Conservation (phyloP, 2,113 vertebrate genomes). For the Stegostoma tigrinum region DNA sequence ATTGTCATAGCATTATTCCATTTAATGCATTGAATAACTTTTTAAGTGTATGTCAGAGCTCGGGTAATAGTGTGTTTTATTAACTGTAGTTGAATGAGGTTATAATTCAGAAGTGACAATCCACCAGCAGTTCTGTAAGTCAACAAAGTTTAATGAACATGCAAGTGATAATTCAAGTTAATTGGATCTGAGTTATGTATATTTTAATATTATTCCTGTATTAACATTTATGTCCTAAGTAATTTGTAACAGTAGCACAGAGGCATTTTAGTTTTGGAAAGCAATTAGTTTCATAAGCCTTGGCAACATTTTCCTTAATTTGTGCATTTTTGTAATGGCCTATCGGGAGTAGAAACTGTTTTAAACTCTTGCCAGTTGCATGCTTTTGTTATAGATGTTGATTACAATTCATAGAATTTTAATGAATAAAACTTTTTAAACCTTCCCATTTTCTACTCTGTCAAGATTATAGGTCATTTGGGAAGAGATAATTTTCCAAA, state of each 20-base stretch:
- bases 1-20: neutral
- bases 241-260: neutral
- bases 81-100: neutral
- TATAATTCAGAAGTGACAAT: neutral
- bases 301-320: neutral
- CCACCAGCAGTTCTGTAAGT: neutral
- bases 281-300: constrained; percentile 9
- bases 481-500: neutral
- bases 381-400: neutral
- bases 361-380: neutral
- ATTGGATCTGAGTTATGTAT: neutral
- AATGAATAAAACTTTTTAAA: neutral
- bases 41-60: neutral
- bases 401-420: neutral
- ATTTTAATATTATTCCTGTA: neutral
- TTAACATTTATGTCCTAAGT: neutral
- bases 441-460: neutral
- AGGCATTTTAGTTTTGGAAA: neutral
- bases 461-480: neutral
- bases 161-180: constrained; percentile 22
- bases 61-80: neutral
- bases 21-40: constrained; percentile 21
- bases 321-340: neutral
- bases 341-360: neutral
- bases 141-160: constrained; percentile 34